Evolutionary conservation across 1,140 invertebrate species (phyloP).

Genomic region (Lepidostoma basale): DNA sequence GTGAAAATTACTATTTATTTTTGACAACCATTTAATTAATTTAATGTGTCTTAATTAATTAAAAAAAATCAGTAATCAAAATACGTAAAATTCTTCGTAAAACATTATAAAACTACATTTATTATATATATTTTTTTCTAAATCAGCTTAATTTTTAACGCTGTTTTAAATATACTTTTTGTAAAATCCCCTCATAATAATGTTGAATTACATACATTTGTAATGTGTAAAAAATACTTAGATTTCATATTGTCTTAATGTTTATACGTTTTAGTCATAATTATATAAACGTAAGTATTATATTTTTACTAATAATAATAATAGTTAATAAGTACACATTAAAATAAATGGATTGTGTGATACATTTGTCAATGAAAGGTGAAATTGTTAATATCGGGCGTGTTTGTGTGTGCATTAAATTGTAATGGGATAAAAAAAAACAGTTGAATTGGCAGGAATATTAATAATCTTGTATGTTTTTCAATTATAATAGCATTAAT

Average conservation of each 20-base stretch:
- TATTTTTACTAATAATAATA: too few species aligned
- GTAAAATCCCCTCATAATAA: too few species aligned
- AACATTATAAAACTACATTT: too few species aligned
- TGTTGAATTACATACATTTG: background rate
- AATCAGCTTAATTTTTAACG: too few species aligned
- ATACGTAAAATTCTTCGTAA: too few species aligned
- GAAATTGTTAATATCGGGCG: background rate
- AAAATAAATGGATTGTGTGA: conserved; percentile 11
- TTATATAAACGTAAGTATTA: background rate
- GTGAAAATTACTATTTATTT: too few species aligned
- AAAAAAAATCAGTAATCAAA: too few species aligned
- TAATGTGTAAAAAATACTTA: conserved; percentile 8
- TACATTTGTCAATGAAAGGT: background rate
- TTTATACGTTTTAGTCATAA: conserved; percentile 3
- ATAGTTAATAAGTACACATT: background rate
- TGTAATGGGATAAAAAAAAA: background rate
- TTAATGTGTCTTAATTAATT: too few species aligned
- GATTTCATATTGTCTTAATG: conserved; percentile 15
- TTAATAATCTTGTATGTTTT: background rate
- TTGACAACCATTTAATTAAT: too few species aligned
- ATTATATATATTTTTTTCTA: too few species aligned
- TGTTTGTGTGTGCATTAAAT: background rate
- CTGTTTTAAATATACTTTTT: too few species aligned
- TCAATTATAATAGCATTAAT: conserved; percentile 21
- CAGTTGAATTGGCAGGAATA: conserved; percentile 1